Percentiles rank a stretch among this genome's conserved stretches.
Conservation (phyloP, 2,888 invertebrate genomes). For the Eupithecia vulgata region DNA sequence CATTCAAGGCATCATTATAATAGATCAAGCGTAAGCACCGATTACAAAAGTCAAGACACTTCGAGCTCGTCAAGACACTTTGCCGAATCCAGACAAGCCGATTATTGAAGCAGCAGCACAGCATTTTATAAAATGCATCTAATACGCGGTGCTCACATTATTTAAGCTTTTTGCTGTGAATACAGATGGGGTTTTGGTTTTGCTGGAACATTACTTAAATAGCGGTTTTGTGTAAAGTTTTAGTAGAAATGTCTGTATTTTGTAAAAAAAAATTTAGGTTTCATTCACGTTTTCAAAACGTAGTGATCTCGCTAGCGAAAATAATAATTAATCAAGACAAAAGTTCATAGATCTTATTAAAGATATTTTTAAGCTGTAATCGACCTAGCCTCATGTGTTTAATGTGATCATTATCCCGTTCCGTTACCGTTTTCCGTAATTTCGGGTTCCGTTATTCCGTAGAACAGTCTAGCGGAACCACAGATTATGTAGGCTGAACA, state of each 20-base stretch:
- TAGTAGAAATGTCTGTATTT: background rate
- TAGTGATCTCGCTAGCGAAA: background rate
- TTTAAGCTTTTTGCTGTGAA: conserved; percentile 51
- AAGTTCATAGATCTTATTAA: background rate
- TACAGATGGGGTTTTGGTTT: conserved; percentile 62
- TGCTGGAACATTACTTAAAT: conserved; percentile 58
- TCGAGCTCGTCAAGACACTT: conserved; percentile 17
- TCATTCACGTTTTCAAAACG: background rate
- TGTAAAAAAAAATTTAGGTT: background rate
- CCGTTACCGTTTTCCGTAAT: too few species aligned
- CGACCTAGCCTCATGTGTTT: background rate
- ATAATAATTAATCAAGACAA: background rate
- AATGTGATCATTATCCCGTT: too few species aligned
- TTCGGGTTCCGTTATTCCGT: too few species aligned
- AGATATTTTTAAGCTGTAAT: background rate
- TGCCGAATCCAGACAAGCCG: conserved; percentile 21
- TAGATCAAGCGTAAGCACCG: background rate
- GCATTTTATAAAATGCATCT: conserved; percentile 36
- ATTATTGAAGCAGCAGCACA: conserved; percentile 30
- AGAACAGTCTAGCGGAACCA: background rate
- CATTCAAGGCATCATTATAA: background rate
- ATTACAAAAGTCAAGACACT: conserved; percentile 3
- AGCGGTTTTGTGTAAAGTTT: background rate
- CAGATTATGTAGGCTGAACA: background rate
- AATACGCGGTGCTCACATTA: conserved; percentile 37